Evolutionary conservation across 2,113 vertebrate genomes (phyloP).

Genomic region (Rhabdomys dilectus): DNA sequence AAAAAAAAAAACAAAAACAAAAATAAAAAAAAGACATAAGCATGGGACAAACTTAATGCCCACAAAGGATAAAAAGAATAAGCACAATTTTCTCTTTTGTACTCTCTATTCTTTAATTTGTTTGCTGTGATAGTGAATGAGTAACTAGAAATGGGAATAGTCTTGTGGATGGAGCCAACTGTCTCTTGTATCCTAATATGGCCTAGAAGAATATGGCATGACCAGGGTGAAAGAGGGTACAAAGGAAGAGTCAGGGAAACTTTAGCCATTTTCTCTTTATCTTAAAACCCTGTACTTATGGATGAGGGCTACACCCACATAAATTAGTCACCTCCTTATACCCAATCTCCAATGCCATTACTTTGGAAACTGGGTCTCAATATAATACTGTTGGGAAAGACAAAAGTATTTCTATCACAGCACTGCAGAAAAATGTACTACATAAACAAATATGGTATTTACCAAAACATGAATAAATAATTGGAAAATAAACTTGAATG

Average conservation of each 20-base stretch:
- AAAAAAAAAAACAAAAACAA: background rate
- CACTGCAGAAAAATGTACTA: background rate
- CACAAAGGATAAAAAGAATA: background rate
- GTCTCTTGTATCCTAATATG: background rate
- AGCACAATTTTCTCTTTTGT: background rate
- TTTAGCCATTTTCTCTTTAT: background rate
- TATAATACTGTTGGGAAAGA: background rate
- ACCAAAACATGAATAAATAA: background rate
- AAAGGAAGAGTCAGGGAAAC: background rate
- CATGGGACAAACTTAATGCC: background rate
- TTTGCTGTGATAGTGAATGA: background rate
- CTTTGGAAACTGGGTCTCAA: background rate
- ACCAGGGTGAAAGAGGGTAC: background rate
- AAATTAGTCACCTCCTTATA: background rate
- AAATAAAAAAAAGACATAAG: background rate
- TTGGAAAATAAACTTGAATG: background rate
- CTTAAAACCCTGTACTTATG: background rate
- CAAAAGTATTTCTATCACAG: background rate
- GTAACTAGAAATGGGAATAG: background rate
- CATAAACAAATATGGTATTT: background rate
- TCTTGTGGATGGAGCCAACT: background rate
- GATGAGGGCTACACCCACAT: background rate
- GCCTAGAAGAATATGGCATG: rapidly evolving
- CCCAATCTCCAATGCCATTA: background rate
- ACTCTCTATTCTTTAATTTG: background rate